phyloP scores from a whole-genome alignment of 2,113 vertebrate species.

The Falco punctatus region DNA sequence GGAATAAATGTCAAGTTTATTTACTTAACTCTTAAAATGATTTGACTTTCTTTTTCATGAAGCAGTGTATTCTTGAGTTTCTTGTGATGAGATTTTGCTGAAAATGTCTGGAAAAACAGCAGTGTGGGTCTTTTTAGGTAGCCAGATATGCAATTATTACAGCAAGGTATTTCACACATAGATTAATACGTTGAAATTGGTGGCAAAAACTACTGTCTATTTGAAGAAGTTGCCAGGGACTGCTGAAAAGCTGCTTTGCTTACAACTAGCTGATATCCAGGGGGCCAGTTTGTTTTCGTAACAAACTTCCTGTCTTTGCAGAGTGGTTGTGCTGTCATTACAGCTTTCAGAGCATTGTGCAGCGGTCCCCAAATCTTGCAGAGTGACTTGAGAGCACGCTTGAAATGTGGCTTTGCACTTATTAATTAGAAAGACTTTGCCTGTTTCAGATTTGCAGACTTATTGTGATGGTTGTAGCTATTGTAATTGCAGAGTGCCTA shows the following conservation, averaged over 20 bases:
- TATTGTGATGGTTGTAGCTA: conserved; percentile 45
- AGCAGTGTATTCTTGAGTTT: background rate
- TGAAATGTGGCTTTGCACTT: conserved; percentile 61
- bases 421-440: conserved; percentile 30
- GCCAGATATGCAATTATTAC: background rate
- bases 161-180: background rate
- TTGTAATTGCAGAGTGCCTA: conserved; percentile 33
- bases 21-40: conserved; percentile 60
- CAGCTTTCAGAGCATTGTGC: conserved; percentile 64
- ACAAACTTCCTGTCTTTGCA: conserved; percentile 75
- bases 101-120: background rate
- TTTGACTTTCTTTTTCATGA: conserved; percentile 53
- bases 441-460: conserved; percentile 49
- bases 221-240: background rate
- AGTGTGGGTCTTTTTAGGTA: background rate
- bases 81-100: background rate
- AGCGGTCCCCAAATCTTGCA: conserved; percentile 38
- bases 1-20: conserved; percentile 61
- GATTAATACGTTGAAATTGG: background rate
- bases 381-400: conserved; percentile 32
- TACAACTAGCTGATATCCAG: conserved; percentile 64
- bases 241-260: conserved; percentile 57
- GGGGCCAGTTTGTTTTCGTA: conserved; percentile 69
- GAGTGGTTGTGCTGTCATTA: conserved; percentile 70
- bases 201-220: background rate